Base-by-base conservation (phyloP, 2,797 vertebrate genomes). In the Hippoglossus hippoglossus region DNA sequence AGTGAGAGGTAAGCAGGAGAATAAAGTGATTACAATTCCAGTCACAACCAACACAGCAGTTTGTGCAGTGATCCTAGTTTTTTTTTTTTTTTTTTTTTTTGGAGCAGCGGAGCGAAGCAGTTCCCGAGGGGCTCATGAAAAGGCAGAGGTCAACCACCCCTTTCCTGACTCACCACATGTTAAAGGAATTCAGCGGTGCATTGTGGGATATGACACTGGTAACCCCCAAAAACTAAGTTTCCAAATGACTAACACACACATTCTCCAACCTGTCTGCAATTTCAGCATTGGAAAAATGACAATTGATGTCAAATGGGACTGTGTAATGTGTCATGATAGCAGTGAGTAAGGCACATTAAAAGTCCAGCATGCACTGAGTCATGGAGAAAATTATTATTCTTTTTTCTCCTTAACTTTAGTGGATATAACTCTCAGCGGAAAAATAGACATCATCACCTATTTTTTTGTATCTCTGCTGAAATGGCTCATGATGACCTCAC, bases 161-260 rank as follows among this genome's bases (percentile, higher is more conserved):
- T 94, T 95, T 95, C 95, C 95, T 95, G 94, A 93, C 82, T 92
- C 91, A 92, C 94, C 95, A 95, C 94, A 95, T 95, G 95, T 95
- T 95, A 94, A 94, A 95, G 93, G 94, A 94, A 95, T 95, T 94
- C 93, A 84, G 84, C 73, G 24, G 80, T 94, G 95, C 94, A 94
- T 94, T 95, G 87, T 95, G 93, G 94, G 95, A 94, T 89, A 84
- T 91, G 87, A 92, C 90, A 86, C 87, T 83, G 60, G 82, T 91
- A 88, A 92, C 94, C 94, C 92, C 93, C 84, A 84, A 79, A 41
- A 90, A 90, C 88, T 84, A 67, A 79, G 79, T 89, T 93, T 92
- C 86, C 88, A 94, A 94, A 94, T 94, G 91, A 92, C 93, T 93
- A 94, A 93, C 91, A 94, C 92, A 94, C 88, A 94, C 91, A 89